Evolutionary conservation across 2,888 invertebrate species (phyloP).

Genomic region (Ommatoiulus sabulosus): DNA sequence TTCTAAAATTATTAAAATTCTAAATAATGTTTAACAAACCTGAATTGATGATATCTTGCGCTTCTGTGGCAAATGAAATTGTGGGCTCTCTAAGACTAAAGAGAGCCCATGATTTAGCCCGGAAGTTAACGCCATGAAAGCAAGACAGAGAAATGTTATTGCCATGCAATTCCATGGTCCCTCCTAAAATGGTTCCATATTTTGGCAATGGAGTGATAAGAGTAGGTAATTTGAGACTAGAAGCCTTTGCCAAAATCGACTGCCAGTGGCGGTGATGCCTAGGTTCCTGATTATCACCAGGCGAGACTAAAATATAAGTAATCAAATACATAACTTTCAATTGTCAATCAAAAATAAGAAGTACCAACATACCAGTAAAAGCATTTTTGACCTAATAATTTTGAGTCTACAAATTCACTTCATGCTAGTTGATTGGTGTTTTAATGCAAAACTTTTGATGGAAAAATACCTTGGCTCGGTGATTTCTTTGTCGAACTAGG

Average conservation of each 20-base stretch:
- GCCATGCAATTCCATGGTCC: constrained; percentile 80
- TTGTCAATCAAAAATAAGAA: background rate
- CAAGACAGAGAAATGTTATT: constrained; percentile 94
- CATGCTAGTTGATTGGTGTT: too few species aligned
- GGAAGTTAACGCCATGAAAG: constrained; percentile 97
- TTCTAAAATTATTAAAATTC: background rate
- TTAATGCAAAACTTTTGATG: too few species aligned
- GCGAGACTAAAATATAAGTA: background rate
- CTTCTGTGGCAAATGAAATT: constrained; percentile 92
- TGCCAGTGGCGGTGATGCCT: constrained; percentile 97
- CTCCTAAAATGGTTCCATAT: constrained; percentile 81
- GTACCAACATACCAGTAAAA: too few species aligned
- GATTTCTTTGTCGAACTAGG: constrained; percentile 32
- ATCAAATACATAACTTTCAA: too few species aligned
- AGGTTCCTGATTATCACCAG: constrained; percentile 59
- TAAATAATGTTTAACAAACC: constrained; percentile 62
- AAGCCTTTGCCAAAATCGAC: constrained; percentile 82
- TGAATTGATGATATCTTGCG: constrained; percentile 76
- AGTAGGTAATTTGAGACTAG: constrained; percentile 80
- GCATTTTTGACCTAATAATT: too few species aligned
- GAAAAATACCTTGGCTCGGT: constrained; percentile 30
- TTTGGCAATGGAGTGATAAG: constrained; percentile 68
- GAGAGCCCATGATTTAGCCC: constrained; percentile 95
- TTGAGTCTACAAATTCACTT: too few species aligned
- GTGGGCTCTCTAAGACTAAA: constrained; percentile 93